Percentiles rank a stretch among this genome's conserved stretches.
Conservation (phyloP, 1,140 invertebrate species). For the Eurosta solidaginis region DNA sequence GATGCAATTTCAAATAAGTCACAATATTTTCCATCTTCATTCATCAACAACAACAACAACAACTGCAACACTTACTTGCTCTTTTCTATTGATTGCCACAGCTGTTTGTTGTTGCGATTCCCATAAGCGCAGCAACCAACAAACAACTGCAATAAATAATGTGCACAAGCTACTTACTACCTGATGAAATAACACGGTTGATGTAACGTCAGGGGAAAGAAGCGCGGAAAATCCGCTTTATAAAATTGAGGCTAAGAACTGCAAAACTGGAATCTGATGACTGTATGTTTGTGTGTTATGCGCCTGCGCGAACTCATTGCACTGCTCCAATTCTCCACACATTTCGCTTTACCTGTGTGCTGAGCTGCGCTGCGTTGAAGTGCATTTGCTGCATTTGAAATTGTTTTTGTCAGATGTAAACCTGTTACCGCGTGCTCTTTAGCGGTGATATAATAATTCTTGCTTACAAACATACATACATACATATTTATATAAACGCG, state of each 20-base stretch:
- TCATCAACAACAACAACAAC: background rate
- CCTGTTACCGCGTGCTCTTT: constrained; percentile 4
- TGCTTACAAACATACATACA: background rate
- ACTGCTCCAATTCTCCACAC: constrained; percentile 17
- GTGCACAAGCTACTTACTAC: background rate
- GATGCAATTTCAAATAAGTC: constrained; percentile 18
- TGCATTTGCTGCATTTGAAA: constrained; percentile 16
- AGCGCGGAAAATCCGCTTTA: background rate
- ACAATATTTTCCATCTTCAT: background rate
- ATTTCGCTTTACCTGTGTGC: constrained; percentile 3
- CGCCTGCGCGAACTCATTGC: background rate
- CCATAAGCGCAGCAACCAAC: background rate
- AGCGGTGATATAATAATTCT: constrained; percentile 27
- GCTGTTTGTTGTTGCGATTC: background rate
- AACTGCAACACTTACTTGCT: background rate
- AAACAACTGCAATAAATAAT: background rate
- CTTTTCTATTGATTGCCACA: background rate
- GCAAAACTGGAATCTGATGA: background rate
- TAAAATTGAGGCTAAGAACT: constrained; percentile 19
- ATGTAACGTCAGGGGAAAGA: background rate
- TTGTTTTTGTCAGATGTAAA: background rate
- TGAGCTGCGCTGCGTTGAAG: background rate
- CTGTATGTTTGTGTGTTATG: background rate
- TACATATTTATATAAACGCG: background rate
- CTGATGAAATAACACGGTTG: background rate